These are phyloP conservation scores for Sapajus apella DNA, from an alignment of 2,113 vertebrate species.

Conservation along the genomic window DNA sequence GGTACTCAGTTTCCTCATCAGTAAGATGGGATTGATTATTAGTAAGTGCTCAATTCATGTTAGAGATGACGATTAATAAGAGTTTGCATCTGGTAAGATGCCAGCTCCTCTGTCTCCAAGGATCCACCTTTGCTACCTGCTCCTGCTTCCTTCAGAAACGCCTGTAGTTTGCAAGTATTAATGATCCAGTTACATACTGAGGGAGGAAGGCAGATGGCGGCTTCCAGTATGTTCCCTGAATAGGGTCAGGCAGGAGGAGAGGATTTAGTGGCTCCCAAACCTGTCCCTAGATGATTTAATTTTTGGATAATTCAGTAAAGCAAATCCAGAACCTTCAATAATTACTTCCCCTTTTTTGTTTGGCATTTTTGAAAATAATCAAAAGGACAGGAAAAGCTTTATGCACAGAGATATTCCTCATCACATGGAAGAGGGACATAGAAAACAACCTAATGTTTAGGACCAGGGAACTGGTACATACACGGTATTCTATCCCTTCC, in stretches of 20 bases:
- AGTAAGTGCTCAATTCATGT: fast-evolving
- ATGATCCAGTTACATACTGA: fast-evolving
- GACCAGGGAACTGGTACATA: not conserved
- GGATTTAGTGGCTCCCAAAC: not conserved
- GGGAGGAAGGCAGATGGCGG: not conserved
- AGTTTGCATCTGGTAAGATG: not conserved
- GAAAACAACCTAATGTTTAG: not conserved
- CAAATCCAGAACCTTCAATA: not conserved
- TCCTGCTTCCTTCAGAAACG: not conserved
- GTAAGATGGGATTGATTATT: not conserved
- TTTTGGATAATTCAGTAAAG: not conserved
- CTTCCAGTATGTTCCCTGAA: not conserved
- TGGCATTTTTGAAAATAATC: not conserved
- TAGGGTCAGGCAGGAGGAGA: not conserved
- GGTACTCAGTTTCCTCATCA: not conserved
- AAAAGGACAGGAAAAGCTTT: not conserved
- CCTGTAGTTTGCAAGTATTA: fast-evolving
- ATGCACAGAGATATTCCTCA: fast-evolving
- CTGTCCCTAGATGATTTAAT: not conserved
- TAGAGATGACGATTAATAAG: fast-evolving
- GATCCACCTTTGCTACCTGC: not conserved
- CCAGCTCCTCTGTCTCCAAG: not conserved
- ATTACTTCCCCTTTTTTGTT: not conserved
- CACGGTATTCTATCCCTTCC: fast-evolving
- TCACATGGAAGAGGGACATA: not conserved